A percentile compares a stretch with the other conserved stretches of the same genome.
Evolutionary conservation across 2,888 invertebrate genomes (phyloP).

Genomic region (Suillia variegata): DNA sequence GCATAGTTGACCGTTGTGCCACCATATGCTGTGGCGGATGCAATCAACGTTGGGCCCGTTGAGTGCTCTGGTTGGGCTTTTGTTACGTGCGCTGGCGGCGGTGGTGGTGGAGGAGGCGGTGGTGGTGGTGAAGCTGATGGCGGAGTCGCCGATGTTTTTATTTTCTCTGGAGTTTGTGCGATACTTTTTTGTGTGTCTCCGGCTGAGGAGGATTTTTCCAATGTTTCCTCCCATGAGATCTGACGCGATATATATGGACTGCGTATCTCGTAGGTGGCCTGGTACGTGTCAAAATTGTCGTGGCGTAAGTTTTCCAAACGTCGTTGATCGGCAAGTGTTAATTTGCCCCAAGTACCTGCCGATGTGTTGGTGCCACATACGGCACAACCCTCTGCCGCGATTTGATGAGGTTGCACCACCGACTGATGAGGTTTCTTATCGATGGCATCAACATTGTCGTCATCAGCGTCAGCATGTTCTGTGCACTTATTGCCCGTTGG

Average conservation of each 20-base stretch:
- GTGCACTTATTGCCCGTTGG: constrained; percentile 14
- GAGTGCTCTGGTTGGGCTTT: constrained; percentile 1
- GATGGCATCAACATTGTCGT: background rate
- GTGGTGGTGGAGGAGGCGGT: too few species aligned
- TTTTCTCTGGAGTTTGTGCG: constrained; percentile 12
- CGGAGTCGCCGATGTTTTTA: constrained; percentile 10
- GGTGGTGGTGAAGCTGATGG: constrained; percentile 10
- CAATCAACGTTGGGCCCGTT: constrained; percentile 9
- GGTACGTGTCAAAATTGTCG: constrained; percentile 46
- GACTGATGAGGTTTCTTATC: background rate
- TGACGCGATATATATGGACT: constrained; percentile 52
- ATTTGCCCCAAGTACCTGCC: constrained; percentile 37
- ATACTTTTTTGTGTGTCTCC: constrained; percentile 16
- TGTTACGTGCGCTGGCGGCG: constrained; percentile 6
- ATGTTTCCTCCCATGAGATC: constrained; percentile 48
- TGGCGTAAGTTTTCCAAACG: constrained; percentile 41
- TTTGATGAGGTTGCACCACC: background rate
- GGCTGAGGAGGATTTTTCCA: background rate
- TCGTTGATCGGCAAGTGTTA: constrained; percentile 45
- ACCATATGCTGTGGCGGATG: constrained; percentile 21
- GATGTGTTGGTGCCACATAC: background rate
- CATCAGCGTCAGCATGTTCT: background rate
- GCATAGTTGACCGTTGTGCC: background rate
- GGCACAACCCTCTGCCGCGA: background rate
- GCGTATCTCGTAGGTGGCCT: constrained; percentile 50